Evolutionary conservation across 1,140 invertebrate genomes (phyloP), one percentile per base, ranked within the genome.

Genomic region (Anastrepha ludens): DNA sequence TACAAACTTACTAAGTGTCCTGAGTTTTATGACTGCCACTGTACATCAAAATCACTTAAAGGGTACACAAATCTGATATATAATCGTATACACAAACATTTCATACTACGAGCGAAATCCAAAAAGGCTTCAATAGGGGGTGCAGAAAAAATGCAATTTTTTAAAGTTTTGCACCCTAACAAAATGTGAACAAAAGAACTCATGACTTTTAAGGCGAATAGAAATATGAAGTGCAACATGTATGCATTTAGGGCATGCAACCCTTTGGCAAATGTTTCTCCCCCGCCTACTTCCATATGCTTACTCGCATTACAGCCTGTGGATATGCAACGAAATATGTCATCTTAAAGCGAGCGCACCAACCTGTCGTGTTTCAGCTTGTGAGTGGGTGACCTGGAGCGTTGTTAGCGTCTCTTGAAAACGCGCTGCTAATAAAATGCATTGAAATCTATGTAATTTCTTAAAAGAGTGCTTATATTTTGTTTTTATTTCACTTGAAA

Each of bases 181-280:
- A 39, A 67, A 67, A 67, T 67, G 64, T 67, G n/a, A n/a, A 50
- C n/a, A 55, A 81, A 81, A 55, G 74, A n/a, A 17, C 44, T 55
- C 2, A 29, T 15, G 11, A 20, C 55, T 55, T 81, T 81, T 20
- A 20, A 55, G 9, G 5, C 17, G 47, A 0, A 55, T 9, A 29
- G n/a, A 6, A n/a, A 20, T 55, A 9, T 81, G 17, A 55, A 81
- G 47, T 81, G 74, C 74, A 81, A 55, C 47, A 55, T 13, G 8
- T 1, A 81, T 29, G 74, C 20, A 2, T 58, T n/a, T 55, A 81
- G 7, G 70, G 67, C 15, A 8, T n/a, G 13, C 67, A 55, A 8
- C 67, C 67, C 20, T 9, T 20, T 20, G 11, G 15, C 47, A 50
- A 8, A 15, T 20, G 70, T 20, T 50, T 62, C 15, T 62, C n/a